Base-by-base conservation (phyloP, 1,140 invertebrate species). In the Hylyphantes graminicola region DNA sequence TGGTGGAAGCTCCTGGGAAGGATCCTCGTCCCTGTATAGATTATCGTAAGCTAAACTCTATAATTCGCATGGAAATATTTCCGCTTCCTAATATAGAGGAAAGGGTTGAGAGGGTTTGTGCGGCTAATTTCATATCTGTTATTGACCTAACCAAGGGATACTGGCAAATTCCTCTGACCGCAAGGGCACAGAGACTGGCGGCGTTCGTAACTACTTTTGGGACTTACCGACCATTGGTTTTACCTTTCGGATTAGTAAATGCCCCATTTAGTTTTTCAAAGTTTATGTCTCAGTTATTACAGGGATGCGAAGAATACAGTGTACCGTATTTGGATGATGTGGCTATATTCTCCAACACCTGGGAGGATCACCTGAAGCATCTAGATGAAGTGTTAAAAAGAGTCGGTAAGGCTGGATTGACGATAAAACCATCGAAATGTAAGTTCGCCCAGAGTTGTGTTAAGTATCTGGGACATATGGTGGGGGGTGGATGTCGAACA, bases 61-160 rank as follows among this genome's bases (percentile, higher is more conserved):
- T 77, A 0, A 91, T 89, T 0, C 87, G 88, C 0, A 87, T 87
- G 74, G 91, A 92, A 86, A 87, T 85, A 63, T 93, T 90, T 87
- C 92, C 92, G 87, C 80, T 93, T 2, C 91, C 90, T 0, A 64
- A 87, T 8, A 91, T 92, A 54, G 68, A 72, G 88, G 89, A 0
- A 19, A 48, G 68, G 12, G 48, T 72, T 10, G 68, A 72, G 19
- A 35, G 10, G 35, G 68, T 72, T 19, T 19, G 21, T 13, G 9
- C 68, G 12, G 68, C 68, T 11, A 13, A 72, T 7, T 72, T 50
- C 48, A 53, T 72, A 48, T 35, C 68, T 72, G 13, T 50, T 11
- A 86, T 93, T 2, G 91, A 92, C 88, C 87, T 92, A 68, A 81
- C 55, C 9, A 72, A 87, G 21, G 92, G 91, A 0, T 93, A 90